Percentiles rank a stretch among this genome's conserved stretches.
Conservation (phyloP, 2,113 vertebrate species). For the Rafetus swinhoei region DNA sequence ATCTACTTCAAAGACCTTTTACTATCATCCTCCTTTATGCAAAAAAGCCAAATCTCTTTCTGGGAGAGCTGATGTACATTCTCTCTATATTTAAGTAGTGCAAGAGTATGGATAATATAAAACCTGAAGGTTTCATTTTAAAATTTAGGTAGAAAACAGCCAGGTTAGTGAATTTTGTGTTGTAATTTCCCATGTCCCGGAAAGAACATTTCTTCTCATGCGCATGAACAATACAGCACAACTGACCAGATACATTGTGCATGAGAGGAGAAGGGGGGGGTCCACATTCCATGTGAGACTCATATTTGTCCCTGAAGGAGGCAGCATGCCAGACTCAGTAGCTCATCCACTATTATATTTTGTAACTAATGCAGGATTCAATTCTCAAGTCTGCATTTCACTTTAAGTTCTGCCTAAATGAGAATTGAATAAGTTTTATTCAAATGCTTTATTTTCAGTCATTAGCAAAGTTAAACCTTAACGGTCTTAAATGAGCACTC, state of each 20-base stretch:
- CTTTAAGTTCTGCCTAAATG: not conserved
- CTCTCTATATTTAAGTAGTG: not conserved
- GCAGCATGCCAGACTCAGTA: not conserved
- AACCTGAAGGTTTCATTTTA: not conserved
- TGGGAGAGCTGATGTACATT: not conserved
- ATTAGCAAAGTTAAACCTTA: not conserved
- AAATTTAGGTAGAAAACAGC: not conserved
- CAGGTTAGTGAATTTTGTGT: not conserved
- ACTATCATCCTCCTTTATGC: not conserved
- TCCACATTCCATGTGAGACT: not conserved
- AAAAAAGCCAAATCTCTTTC: slow-evolving; percentile 11
- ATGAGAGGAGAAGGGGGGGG: not conserved
- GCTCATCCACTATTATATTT: not conserved
- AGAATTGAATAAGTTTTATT: not conserved
- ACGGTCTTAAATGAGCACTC: not conserved
- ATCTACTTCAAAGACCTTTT: not conserved
- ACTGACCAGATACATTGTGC: not conserved
- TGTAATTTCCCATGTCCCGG: not conserved
- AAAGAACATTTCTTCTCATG: not conserved
- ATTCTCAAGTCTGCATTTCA: not conserved
- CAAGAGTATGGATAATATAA: not conserved
- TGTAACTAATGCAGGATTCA: not conserved
- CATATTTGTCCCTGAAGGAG: not conserved
- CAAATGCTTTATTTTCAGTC: not conserved
- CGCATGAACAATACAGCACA: not conserved